These are phyloP conservation scores for Saxidomus purpurata DNA, from an alignment of 1,140 invertebrate genomes.

Conservation along the genomic window DNA sequence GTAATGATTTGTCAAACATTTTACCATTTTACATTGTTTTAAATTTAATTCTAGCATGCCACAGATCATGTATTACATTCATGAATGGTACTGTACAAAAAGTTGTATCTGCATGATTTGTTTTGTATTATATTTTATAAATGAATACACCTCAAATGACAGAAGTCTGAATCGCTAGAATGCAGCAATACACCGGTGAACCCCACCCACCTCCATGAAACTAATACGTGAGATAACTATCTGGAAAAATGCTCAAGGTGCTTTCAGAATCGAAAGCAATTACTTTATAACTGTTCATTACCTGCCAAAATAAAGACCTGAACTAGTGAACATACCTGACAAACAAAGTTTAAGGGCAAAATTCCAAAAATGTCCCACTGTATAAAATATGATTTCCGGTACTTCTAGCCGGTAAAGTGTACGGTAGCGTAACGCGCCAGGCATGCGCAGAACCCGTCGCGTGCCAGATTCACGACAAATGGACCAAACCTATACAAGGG, in stretches of 20 bases:
- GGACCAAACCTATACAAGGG: background rate
- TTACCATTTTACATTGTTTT: too few relatives aligned
- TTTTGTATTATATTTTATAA: too few relatives aligned
- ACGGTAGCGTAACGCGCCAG: background rate
- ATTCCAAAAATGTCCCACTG: background rate
- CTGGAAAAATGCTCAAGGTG: background rate
- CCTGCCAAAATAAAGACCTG: too few relatives aligned
- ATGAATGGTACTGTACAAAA: too few relatives aligned
- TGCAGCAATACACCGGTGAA: background rate
- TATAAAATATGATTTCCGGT: background rate
- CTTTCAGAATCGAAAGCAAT: too few relatives aligned
- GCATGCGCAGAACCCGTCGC: background rate
- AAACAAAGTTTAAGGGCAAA: background rate
- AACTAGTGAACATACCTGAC: background rate
- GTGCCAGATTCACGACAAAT: conserved; percentile 10
- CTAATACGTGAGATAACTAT: background rate
- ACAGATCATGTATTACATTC: too few relatives aligned
- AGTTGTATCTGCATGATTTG: too few relatives aligned
- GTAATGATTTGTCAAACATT: too few relatives aligned
- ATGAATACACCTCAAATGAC: too few relatives aligned
- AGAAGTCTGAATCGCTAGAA: too few relatives aligned
- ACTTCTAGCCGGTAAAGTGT: background rate
- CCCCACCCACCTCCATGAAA: background rate
- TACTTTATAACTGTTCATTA: too few relatives aligned
- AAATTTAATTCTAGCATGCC: too few relatives aligned